Evolutionary conservation across 2,888 invertebrate genomes (phyloP).

Genomic region (Ennomos erosarius): DNA sequence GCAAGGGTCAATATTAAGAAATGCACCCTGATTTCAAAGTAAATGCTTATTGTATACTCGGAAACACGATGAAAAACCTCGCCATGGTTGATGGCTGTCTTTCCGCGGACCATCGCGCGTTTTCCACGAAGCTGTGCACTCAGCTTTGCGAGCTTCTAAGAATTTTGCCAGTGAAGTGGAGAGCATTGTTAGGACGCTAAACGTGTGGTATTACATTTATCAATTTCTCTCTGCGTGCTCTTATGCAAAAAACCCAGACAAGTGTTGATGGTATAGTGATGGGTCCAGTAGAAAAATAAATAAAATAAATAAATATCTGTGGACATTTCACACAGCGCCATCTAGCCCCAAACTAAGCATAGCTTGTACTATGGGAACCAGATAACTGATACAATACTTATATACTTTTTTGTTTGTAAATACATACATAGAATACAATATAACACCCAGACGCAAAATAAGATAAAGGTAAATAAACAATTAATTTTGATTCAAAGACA

Average conservation of each 20-base stretch:
- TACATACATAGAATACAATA: too few relatives aligned
- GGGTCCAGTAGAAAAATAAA: constrained; percentile 35
- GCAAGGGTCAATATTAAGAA: constrained; percentile 49
- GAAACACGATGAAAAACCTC: constrained; percentile 44
- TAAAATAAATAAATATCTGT: neutral
- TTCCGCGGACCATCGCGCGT: constrained; percentile 52
- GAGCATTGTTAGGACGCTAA: constrained; percentile 36
- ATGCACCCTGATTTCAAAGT: constrained; percentile 52
- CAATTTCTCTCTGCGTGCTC: constrained; percentile 44
- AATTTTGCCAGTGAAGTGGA: constrained; percentile 52
- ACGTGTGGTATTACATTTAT: constrained; percentile 46
- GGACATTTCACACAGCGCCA: too few relatives aligned
- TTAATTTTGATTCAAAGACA: neutral
- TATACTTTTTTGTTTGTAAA: too few relatives aligned
- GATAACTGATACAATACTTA: too few relatives aligned
- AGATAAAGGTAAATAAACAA: too few relatives aligned
- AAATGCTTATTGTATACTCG: constrained; percentile 49
- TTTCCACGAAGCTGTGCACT: constrained; percentile 53
- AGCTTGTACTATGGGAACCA: too few relatives aligned
- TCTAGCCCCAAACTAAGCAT: too few relatives aligned
- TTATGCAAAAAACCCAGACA: constrained; percentile 37
- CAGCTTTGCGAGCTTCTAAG: constrained; percentile 46
- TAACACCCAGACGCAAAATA: too few relatives aligned
- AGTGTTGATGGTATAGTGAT: constrained; percentile 9
- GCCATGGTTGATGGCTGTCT: constrained; percentile 19